phyloP scores from a whole-genome alignment of 1,140 invertebrate species.

The Hycleus phaleratus region DNA sequence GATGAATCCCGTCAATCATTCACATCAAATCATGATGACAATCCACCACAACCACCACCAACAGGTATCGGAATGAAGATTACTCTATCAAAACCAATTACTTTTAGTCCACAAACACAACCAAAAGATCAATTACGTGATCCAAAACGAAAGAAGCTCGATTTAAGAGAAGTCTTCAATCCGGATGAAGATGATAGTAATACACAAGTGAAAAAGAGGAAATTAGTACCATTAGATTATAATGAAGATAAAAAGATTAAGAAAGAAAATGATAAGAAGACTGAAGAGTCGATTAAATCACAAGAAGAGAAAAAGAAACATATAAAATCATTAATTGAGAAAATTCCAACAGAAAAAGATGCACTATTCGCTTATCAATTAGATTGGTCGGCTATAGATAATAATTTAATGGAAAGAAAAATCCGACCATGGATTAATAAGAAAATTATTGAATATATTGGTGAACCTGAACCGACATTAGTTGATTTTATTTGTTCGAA shows the following conservation, averaged over 20 bases:
- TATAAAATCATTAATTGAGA: slow-evolving; percentile 95
- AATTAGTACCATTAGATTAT: slow-evolving; percentile 71
- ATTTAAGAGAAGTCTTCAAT: slow-evolving; percentile 85
- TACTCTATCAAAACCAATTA: slow-evolving; percentile 35
- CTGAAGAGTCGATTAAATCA: slow-evolving; percentile 59
- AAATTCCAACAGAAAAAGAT: slow-evolving; percentile 95
- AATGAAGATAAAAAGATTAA: slow-evolving; percentile 57
- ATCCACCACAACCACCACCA: slow-evolving; percentile 22
- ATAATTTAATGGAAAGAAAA: slow-evolving; percentile 84
- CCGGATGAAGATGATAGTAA: slow-evolving; percentile 75
- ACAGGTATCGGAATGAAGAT: slow-evolving; percentile 37
- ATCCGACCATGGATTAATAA: slow-evolving; percentile 99
- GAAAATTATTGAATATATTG: slow-evolving; percentile 99
- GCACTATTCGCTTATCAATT: slow-evolving; percentile 90
- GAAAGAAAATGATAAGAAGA: slow-evolving; percentile 56
- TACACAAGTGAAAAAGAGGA: slow-evolving; percentile 64
- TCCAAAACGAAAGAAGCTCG: slow-evolving; percentile 43
- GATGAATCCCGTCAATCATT: slow-evolving; percentile 38
- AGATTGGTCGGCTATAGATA: slow-evolving; percentile 74
- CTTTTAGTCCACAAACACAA: slow-evolving; percentile 42
- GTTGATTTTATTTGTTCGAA: slow-evolving; percentile 99
- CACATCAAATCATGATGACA: slow-evolving; percentile 33
- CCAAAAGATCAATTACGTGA: slow-evolving; percentile 32
- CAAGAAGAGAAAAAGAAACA: slow-evolving; percentile 93
- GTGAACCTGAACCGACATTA: slow-evolving; percentile 96